These are phyloP conservation scores for Ptilonorhynchus violaceus DNA, from an alignment of 2,113 vertebrate species.

Conservation along the genomic window DNA sequence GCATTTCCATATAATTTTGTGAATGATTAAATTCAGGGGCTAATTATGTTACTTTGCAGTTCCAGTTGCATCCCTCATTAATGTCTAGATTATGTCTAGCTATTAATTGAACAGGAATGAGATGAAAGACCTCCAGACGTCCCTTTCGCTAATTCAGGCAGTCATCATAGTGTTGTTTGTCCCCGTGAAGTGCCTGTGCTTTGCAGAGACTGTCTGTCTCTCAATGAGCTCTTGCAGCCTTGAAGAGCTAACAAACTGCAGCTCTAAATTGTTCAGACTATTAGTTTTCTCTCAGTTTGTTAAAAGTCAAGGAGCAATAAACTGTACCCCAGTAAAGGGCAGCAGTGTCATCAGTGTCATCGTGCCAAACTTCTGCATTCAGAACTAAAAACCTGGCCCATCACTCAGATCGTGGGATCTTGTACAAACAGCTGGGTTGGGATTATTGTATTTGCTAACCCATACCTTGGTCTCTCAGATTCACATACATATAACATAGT, in stretches of 20 bases:
- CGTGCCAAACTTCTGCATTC: not conserved
- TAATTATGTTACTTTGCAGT: constrained; percentile 24
- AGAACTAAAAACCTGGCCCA: not conserved
- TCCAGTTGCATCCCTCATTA: constrained; percentile 4
- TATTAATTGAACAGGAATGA: constrained; percentile 28
- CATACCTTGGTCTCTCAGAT: not conserved
- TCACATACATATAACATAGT: rapidly evolving
- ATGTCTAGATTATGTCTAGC: not conserved
- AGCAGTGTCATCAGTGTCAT: not conserved
- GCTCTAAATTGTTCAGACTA: not conserved
- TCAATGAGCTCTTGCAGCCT: not conserved
- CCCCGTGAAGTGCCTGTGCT: not conserved
- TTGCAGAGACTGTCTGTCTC: not conserved
- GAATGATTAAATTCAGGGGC: not conserved
- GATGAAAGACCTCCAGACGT: constrained; percentile 4
- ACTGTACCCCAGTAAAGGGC: not conserved
- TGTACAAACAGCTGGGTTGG: not conserved
- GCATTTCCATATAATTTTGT: not conserved
- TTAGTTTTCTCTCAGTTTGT: not conserved
- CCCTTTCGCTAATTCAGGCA: not conserved
- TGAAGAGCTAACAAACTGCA: not conserved
- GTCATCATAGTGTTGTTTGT: not conserved
- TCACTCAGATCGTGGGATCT: not conserved
- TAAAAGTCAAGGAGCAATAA: not conserved
- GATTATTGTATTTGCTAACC: not conserved